A percentile compares a stretch with the other conserved stretches of the same genome.
These are phyloP conservation scores for Acleris emargana DNA, from an alignment of 2,888 invertebrate species.

Conservation along the genomic window DNA sequence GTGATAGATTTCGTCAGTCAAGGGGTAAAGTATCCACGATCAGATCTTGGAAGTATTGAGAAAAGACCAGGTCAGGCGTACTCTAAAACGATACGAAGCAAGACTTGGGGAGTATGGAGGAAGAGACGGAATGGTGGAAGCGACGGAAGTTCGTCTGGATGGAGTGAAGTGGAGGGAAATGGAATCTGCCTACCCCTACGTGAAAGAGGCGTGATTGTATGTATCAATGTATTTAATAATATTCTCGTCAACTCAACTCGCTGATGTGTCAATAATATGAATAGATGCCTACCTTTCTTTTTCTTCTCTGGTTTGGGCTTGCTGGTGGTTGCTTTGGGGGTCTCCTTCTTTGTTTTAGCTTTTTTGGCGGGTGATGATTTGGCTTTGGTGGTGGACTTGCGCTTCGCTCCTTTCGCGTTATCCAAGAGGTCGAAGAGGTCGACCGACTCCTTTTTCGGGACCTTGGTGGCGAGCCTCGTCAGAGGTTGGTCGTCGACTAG, in stretches of 20 bases:
- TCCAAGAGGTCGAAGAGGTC: slow-evolving; percentile 66
- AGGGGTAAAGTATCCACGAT: too few relatives aligned
- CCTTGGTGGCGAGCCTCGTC: slow-evolving; percentile 66
- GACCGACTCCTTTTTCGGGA: slow-evolving; percentile 70
- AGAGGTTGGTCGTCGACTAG: slow-evolving; percentile 75
- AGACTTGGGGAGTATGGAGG: too few relatives aligned
- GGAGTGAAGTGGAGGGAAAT: too few relatives aligned
- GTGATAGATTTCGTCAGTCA: too few relatives aligned
- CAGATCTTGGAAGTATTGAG: too few relatives aligned
- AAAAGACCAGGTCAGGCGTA: too few relatives aligned
- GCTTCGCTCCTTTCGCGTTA: slow-evolving; percentile 61
- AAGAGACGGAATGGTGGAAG: too few relatives aligned
- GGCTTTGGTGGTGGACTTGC: slow-evolving; percentile 62
- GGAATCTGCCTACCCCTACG: not conserved
- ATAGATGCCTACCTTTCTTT: slow-evolving; percentile 74
- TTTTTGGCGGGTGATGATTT: slow-evolving; percentile 63
- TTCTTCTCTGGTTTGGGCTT: slow-evolving; percentile 70
- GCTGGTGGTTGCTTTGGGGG: slow-evolving; percentile 58
- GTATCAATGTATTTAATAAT: not conserved
- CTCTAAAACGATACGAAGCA: too few relatives aligned
- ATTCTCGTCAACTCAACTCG: slow-evolving; percentile 52
- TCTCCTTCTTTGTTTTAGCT: slow-evolving; percentile 59
- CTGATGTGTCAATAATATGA: slow-evolving; percentile 42
- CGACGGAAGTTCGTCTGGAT: too few relatives aligned
- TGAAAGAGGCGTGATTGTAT: not conserved